phyloP scores from a whole-genome alignment of 2,888 invertebrate genomes.

The Standfussiana lucernea region DNA sequence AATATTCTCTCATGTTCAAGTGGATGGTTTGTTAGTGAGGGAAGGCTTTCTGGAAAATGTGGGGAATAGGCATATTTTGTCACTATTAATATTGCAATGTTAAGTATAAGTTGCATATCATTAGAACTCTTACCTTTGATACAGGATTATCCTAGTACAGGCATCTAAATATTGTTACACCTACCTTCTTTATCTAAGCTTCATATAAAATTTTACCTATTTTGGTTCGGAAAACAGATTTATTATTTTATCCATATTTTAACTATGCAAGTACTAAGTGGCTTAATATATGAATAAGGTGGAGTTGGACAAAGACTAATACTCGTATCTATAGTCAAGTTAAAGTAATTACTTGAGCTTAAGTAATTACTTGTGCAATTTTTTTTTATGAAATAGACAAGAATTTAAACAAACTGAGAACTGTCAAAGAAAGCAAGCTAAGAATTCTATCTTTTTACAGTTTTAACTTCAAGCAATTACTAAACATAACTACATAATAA shows the following conservation, averaged over 20 bases:
- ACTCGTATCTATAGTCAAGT: too few species aligned
- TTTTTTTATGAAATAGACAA: too few species aligned
- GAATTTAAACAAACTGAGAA: too few species aligned
- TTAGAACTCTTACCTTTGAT: not conserved
- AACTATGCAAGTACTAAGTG: not conserved
- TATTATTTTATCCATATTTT: not conserved
- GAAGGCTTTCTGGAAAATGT: not conserved
- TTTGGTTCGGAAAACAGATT: not conserved
- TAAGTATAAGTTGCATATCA: not conserved
- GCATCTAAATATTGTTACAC: not conserved
- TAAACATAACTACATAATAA: too few species aligned
- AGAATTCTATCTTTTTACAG: too few species aligned
- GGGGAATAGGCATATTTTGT: not conserved
- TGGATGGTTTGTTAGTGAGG: not conserved
- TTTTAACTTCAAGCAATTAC: too few species aligned
- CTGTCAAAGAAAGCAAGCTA: too few species aligned
- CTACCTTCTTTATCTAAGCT: not conserved
- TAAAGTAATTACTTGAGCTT: too few species aligned
- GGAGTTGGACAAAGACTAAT: not conserved
- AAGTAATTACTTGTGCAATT: too few species aligned
- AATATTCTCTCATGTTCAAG: not conserved
- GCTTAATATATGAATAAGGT: not conserved
- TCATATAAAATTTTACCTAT: not conserved
- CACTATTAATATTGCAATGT: not conserved
- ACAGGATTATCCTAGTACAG: not conserved